Base-by-base conservation (phyloP, 2,797 vertebrate genomes). In the Phrynocephalus guinanensis region DNA sequence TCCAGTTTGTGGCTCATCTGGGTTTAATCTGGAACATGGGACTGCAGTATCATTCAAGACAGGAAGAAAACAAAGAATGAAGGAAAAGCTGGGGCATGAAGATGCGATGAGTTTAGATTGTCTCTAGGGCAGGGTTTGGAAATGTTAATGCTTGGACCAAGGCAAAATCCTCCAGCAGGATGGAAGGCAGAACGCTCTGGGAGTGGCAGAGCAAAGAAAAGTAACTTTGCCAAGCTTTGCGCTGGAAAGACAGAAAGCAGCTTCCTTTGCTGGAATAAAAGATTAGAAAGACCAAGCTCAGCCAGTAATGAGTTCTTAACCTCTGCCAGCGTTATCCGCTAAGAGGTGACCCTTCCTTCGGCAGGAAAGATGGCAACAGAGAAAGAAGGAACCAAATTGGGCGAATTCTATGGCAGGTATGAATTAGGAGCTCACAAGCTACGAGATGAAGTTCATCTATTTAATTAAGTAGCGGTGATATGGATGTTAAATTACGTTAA, bases 381-480 rank as follows among this genome's bases (percentile, higher is more conserved):
- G 33, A 10, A 44, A 83, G 20, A 11, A 48, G 1, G 2, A 22
- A 33, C 82, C 76, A 73, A 73, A 73, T 50, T 2, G 52, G 68
- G 68, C 33, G 52, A 7, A 67, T 66, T 33, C 82, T 33, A 28
- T 72, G 83, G 56, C 6, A 5, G 66, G 82, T 50, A 79, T 63
- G 67, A 79, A 88, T 72, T 84, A 30, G 38, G 28, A 50, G 28
- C 95, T 95, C 92, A 89, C 92, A 92, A 93, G 94, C 26, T 94
- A 93, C 90, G 89, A 92, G 94, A 93, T 5, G 92, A 95, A 95
- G 95, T 96, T 96, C 93, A 95, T 96, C 95, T 96, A 93, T 95
- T 96, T 96, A 96, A 96, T 96, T 95, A 94, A 96, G 95, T 94
- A 95, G 94, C 87, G 77, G 90, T 90, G 92, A 94, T 92, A 89